Base-by-base conservation (phyloP, 2,113 vertebrate genomes). In the Maylandia zebra region DNA sequence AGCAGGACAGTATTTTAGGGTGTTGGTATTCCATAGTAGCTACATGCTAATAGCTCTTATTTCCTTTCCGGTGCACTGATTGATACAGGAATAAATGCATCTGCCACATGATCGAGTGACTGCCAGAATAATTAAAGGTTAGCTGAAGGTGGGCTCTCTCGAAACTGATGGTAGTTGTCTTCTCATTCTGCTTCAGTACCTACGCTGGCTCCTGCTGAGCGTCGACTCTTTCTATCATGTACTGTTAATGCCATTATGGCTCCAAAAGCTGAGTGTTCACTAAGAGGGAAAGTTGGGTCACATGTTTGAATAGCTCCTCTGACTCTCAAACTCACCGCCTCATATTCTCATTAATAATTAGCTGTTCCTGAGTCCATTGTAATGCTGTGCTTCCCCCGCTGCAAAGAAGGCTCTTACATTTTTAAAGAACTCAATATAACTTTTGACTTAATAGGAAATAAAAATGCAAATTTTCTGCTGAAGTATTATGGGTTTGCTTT, bases 121-220 rank as follows among this genome's bases (percentile, higher is more conserved):
- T 91, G 88, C 61, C 88, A 79, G 79, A 59, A 16, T 90, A 91
- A 95, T 93, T 90, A 92, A 88, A 90, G 78, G 86, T 66, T 94
- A 84, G 87, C 80, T 64, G 82, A 90, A 59, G 79, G 81, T 86
- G 78, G 84, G 82, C 83, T 87, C 64, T 89, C 89, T 93, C 83
- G 43, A 24, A 83, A 55, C 10, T 76, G 34, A 36, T 81, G 86
- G 87, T 92, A 90, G 84, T 64, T 87, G 36, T 74, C 74, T 91
- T 83, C 17, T 59, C 16, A 83, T 87, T 88, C 83, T 86, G 80
- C 81, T 84, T 84, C 41, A 83, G 38, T 85, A 81, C 38, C 74
- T 32, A 7, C 30, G 56, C 41, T 41, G 30, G 30, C 74, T 88
- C 82, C 82, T 38, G 86, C 89, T 22, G 84, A 56, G 78, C 53